Conservation (phyloP, 2,888 invertebrate genomes). For the Sarcophaga carnaria region DNA sequence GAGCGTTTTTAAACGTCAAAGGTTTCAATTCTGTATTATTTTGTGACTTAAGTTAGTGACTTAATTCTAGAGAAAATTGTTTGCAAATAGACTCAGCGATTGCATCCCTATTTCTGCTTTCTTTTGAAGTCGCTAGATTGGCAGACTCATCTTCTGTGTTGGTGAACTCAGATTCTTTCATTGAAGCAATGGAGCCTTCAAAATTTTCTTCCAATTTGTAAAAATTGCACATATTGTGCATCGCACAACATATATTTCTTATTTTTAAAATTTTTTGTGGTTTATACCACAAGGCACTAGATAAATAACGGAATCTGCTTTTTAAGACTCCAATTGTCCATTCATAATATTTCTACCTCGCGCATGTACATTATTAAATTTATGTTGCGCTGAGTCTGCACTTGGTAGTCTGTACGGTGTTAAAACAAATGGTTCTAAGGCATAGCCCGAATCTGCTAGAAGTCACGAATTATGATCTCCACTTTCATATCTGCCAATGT, state of each 20-base stretch:
- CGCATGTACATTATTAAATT: slow-evolving; percentile 25
- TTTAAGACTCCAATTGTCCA: slow-evolving; percentile 7
- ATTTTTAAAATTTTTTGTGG: neutral
- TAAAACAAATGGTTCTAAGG: slow-evolving; percentile 35
- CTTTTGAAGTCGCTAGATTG: neutral
- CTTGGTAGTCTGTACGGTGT: slow-evolving; percentile 35
- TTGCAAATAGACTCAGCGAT: no score
- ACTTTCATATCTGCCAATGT: slow-evolving; percentile 13
- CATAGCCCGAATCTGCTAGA: slow-evolving; percentile 44
- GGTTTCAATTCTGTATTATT: no score
- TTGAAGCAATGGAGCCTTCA: neutral
- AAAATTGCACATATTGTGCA: slow-evolving; percentile 32
- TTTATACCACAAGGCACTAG: neutral
- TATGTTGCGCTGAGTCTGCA: slow-evolving; percentile 6
- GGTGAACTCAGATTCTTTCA: neutral
- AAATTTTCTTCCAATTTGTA: neutral
- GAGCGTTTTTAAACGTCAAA: no score
- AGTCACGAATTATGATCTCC: slow-evolving; percentile 12
- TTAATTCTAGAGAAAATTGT: no score
- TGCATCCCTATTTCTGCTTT: slow-evolving; percentile 3
- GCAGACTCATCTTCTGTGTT: slow-evolving; percentile 7
- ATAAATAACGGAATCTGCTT: slow-evolving; percentile 44
- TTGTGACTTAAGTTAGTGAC: no score
- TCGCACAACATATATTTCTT: slow-evolving; percentile 28
- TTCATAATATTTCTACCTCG: slow-evolving; percentile 41